Evolutionary conservation across 2,797 vertebrate species (phyloP).

Genomic region (Spatula versicolor): DNA sequence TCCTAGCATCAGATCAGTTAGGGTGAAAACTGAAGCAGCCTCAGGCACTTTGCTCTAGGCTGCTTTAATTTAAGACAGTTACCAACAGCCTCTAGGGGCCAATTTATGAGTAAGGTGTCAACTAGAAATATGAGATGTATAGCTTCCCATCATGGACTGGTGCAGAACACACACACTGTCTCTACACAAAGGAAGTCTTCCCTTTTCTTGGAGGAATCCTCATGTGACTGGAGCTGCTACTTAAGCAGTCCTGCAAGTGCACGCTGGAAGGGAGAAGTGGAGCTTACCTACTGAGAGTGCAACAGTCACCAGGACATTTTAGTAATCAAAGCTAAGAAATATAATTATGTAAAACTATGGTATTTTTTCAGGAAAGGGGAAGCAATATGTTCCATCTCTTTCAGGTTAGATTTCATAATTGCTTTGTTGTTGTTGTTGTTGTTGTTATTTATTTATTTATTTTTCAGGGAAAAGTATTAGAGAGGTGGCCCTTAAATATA

Average conservation of each 20-base stretch:
- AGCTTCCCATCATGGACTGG: background rate
- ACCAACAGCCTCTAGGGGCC: background rate
- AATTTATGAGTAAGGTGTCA: conserved; percentile 47
- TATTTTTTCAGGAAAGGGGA: background rate
- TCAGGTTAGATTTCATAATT: background rate
- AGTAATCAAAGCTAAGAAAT: background rate
- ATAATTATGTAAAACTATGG: background rate
- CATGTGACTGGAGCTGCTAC: background rate
- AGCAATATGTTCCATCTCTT: background rate
- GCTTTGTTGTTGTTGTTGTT: no score
- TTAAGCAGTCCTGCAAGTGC: background rate
- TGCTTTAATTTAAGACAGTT: conserved; percentile 21
- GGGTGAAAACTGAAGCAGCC: conserved; percentile 3
- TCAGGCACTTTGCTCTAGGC: conserved; percentile 22
- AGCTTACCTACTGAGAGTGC: background rate
- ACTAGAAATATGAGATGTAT: background rate
- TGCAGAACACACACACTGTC: background rate
- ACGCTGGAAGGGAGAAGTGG: background rate
- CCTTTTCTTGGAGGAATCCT: background rate
- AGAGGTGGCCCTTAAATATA: background rate
- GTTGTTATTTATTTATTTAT: background rate
- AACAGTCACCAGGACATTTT: background rate
- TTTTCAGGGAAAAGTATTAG: background rate
- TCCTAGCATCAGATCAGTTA: background rate
- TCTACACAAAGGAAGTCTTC: background rate